A percentile compares a stretch with the other conserved stretches of the same genome.
Conservation (phyloP, 2,113 vertebrate genomes). For the Brachyhypopomus gauderio region DNA sequence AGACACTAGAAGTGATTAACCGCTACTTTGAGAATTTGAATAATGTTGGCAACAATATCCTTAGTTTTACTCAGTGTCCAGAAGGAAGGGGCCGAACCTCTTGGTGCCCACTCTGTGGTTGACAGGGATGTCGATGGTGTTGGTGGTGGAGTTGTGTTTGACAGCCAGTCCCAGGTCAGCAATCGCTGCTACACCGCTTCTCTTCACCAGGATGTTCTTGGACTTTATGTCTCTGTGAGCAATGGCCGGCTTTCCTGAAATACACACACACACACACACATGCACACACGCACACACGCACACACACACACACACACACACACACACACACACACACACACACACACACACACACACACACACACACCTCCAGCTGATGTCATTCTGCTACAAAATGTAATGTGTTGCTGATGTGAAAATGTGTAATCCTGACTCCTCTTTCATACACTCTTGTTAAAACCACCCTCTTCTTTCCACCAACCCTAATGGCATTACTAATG, state of each 20-base stretch:
- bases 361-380: too few species aligned
- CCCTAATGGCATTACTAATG: too few species aligned
- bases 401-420: too few species aligned
- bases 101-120: slow-evolving; percentile 94
- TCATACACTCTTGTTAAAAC: too few species aligned
- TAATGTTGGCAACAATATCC: too few species aligned
- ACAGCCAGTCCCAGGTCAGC: slow-evolving; percentile 95
- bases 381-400: too few species aligned
- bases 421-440: too few species aligned
- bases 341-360: not conserved
- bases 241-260: slow-evolving; percentile 93
- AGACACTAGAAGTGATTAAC: not conserved
- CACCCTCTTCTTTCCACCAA: too few species aligned
- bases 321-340: not conserved
- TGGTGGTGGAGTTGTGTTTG: slow-evolving; percentile 88
- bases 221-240: slow-evolving; percentile 98
- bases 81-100: slow-evolving; percentile 73
- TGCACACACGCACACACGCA: not conserved
- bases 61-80: not conserved
- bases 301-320: not conserved
- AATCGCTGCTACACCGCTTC: slow-evolving; percentile 89
- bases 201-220: slow-evolving; percentile 96
- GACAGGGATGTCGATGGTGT: slow-evolving; percentile 90
- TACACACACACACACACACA: not conserved
- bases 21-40: too few species aligned